Base-by-base conservation (phyloP, 1,140 invertebrate genomes). In the Ceratina australensis region DNA sequence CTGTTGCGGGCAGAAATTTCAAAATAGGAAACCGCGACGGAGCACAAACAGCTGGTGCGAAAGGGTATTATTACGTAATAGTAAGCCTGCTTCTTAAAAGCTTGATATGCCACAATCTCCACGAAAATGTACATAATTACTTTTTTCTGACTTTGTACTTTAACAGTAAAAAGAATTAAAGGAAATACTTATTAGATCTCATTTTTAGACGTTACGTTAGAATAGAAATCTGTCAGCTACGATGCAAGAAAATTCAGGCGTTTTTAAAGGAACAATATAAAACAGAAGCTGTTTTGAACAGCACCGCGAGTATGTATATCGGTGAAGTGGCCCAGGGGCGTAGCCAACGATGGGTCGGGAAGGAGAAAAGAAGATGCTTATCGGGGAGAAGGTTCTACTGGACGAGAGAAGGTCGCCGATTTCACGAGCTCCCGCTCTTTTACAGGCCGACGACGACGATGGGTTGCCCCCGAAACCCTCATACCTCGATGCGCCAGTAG, bases 381-480 rank as follows among this genome's bases (percentile, higher is more conserved):
- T 81, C 69, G 56, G 42, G 67, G 78, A 65, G 60, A 83, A 74
- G 81, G n/a, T 69, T 64, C 72, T 64, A 54, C 52, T 74, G 72
- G 77, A 78, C 72, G 78, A 74, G 81, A 86, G 72, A 77, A 84
- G 81, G 81, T 86, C 84, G 71, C 49, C 42, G 77, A 64, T 71
- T 82, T 79, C 77, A 79, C 80, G 80, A 66, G 68, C 60, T 80
- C 56, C 24, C 72, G 83, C 82, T 67, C 63, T 87, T 86, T 86
- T 77, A 88, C 84, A 72, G 76, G 85, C 78, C 86, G 81, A 72
- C 79, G 80, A 80, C 78, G 78, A 80, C 85, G 85, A 82, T 81
- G 73, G 86, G 67, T 87, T 91, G 90, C 89, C 89, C 90, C 89
- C 89, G 81, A 91, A 90, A 91, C 90, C 90, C 90, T 91, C 89